Evolutionary conservation across 1,140 invertebrate genomes (phyloP).

Genomic region (Drosophila serrata): DNA sequence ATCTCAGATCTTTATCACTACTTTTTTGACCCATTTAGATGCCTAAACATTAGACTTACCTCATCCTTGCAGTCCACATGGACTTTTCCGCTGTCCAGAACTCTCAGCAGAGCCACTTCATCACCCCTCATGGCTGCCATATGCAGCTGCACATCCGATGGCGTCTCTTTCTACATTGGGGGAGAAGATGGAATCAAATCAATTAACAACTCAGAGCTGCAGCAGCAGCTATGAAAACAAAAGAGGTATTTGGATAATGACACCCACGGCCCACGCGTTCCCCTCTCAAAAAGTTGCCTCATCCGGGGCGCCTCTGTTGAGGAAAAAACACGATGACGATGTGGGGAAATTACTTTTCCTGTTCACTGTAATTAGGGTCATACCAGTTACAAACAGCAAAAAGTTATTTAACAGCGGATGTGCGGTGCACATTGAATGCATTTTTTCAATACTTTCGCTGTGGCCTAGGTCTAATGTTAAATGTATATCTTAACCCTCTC

Average conservation of each 20-base stretch:
- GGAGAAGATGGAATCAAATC: slow-evolving; percentile 53
- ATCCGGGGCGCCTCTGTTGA: slow-evolving; percentile 22
- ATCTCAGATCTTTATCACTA: neutral
- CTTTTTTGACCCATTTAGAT: neutral
- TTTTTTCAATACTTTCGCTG: slow-evolving; percentile 35
- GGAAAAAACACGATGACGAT: slow-evolving; percentile 6
- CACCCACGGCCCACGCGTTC: slow-evolving; percentile 7
- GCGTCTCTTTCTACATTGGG: slow-evolving; percentile 93
- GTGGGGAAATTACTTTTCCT: slow-evolving; percentile 55
- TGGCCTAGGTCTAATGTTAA: neutral
- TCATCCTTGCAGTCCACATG: slow-evolving; percentile 97
- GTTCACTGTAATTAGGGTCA: slow-evolving; percentile 64
- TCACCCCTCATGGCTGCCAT: slow-evolving; percentile 94
- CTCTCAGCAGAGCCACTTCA: slow-evolving; percentile 89
- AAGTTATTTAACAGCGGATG: slow-evolving; percentile 57
- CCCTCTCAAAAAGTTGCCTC: slow-evolving; percentile 15
- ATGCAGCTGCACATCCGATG: slow-evolving; percentile 95
- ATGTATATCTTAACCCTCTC: neutral
- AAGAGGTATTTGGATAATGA: slow-evolving; percentile 52
- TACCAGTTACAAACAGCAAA: slow-evolving; percentile 23
- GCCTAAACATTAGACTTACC: slow-evolving; percentile 86
- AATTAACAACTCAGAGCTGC: slow-evolving; percentile 56
- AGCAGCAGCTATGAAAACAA: slow-evolving; percentile 57
- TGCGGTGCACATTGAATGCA: slow-evolving; percentile 54
- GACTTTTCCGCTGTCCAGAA: slow-evolving; percentile 96